Conservation (phyloP, 2,113 vertebrate genomes). For the Gasterosteus aculeatus region DNA sequence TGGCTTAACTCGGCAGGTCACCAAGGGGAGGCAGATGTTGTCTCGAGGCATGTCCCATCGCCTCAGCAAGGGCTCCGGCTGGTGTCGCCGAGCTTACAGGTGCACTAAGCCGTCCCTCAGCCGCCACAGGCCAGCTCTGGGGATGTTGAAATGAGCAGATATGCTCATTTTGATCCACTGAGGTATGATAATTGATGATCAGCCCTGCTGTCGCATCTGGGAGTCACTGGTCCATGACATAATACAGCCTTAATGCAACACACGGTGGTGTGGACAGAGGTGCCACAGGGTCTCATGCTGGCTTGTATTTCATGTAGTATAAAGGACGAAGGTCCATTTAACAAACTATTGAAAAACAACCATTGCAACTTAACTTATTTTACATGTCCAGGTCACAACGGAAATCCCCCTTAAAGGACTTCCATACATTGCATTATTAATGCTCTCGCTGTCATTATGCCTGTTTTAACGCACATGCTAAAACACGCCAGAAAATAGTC, state of each 20-base stretch:
- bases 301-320: slow-evolving; percentile 56
- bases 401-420: slow-evolving; percentile 28
- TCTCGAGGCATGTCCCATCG: slow-evolving; percentile 78
- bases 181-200: slow-evolving; percentile 88
- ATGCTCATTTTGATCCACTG: slow-evolving; percentile 82
- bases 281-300: slow-evolving; percentile 55
- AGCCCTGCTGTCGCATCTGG: slow-evolving; percentile 81
- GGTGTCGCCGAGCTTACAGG: slow-evolving; percentile 78
- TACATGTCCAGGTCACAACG: slow-evolving; percentile 13
- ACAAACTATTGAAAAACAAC: slow-evolving; percentile 24
- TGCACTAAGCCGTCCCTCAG: slow-evolving; percentile 65
- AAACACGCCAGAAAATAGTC: slow-evolving; percentile 14
- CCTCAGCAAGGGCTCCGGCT: slow-evolving; percentile 59
- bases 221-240: slow-evolving; percentile 74
- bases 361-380: slow-evolving; percentile 4
- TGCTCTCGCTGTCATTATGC: slow-evolving; percentile 32
- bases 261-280: slow-evolving; percentile 68
- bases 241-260: slow-evolving; percentile 74
- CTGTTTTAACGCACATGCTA: neutral
- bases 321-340: slow-evolving; percentile 37
- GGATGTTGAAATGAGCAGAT: slow-evolving; percentile 67
- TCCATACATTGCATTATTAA: slow-evolving; percentile 6
- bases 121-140: slow-evolving; percentile 57
- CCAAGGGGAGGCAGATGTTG: slow-evolving; percentile 82
- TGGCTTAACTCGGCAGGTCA: slow-evolving; percentile 77